phyloP scores from a whole-genome alignment of 2,888 invertebrate genomes.

The Dione vanillae region DNA sequence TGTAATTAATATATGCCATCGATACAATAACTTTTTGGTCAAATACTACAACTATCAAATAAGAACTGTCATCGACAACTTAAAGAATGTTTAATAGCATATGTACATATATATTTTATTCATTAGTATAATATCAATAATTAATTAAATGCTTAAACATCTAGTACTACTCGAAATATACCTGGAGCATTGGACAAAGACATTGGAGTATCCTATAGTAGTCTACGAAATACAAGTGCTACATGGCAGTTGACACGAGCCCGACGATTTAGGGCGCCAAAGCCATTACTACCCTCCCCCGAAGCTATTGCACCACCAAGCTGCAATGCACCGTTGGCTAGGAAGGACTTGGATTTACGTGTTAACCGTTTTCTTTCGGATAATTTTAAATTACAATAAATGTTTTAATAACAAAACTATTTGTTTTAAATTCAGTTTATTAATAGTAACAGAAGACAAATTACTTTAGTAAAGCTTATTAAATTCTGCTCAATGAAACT shows the following conservation, averaged over 20 bases:
- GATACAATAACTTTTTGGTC: no score
- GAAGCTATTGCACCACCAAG: constrained; percentile 67
- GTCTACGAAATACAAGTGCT: constrained; percentile 65
- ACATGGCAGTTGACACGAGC: constrained; percentile 76
- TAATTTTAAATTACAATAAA: constrained; percentile 35
- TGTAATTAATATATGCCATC: no score
- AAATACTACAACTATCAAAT: no score
- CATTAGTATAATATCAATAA: no score
- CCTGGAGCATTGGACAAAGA: constrained; percentile 64
- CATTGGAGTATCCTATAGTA: constrained; percentile 54
- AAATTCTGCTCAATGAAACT: no score
- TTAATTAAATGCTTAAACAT: constrained; percentile 24
- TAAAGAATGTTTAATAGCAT: no score
- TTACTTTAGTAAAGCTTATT: no score
- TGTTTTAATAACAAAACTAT: not conserved
- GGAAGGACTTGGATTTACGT: constrained; percentile 69
- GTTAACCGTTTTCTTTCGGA: constrained; percentile 54
- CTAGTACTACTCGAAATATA: constrained; percentile 65
- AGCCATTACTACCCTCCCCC: constrained; percentile 60
- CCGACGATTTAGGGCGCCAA: constrained; percentile 68
- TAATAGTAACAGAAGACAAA: no score
- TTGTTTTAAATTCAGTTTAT: not conserved
- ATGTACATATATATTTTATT: no score
- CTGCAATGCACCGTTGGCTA: constrained; percentile 64
- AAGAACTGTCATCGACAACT: no score